These are phyloP conservation scores for Acyrthosiphon pisum DNA, from an alignment of 1,140 invertebrate species.

Conservation along the genomic window DNA sequence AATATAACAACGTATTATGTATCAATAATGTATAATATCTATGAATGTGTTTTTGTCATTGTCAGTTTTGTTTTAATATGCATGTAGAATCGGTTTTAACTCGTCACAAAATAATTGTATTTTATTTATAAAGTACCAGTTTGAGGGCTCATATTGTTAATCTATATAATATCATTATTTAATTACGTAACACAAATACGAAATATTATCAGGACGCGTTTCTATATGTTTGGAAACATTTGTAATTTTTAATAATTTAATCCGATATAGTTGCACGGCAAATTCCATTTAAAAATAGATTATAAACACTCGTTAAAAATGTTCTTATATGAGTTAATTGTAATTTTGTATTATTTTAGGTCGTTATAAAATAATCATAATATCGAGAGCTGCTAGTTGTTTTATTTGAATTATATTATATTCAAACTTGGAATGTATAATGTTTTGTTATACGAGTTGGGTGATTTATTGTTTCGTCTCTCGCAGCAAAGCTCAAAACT, in stretches of 20 bases:
- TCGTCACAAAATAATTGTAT: too few species aligned
- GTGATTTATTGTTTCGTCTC: slow-evolving; percentile 13
- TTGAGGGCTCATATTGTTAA: too few species aligned
- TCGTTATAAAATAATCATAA: slow-evolving; percentile 16
- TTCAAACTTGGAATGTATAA: slow-evolving; percentile 26
- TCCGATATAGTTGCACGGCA: background rate
- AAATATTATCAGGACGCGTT: background rate
- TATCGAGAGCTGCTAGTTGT: background rate
- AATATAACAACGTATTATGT: too few species aligned
- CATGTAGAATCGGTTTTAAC: too few species aligned
- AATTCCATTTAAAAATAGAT: background rate
- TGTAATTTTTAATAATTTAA: background rate
- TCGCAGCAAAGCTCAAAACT: background rate
- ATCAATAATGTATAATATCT: too few species aligned
- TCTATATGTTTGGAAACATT: background rate
- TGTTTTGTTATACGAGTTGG: background rate
- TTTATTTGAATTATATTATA: background rate
- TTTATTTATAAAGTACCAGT: too few species aligned
- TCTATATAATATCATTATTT: too few species aligned
- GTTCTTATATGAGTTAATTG: background rate
- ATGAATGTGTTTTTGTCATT: too few species aligned
- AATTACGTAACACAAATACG: background rate
- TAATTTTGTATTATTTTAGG: background rate
- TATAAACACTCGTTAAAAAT: background rate
- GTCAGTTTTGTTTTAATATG: too few species aligned